Percentiles rank a stretch among this genome's conserved stretches.
Evolutionary conservation across 1,140 invertebrate species (phyloP).

Genomic region (Cherax quadricarinatus): DNA sequence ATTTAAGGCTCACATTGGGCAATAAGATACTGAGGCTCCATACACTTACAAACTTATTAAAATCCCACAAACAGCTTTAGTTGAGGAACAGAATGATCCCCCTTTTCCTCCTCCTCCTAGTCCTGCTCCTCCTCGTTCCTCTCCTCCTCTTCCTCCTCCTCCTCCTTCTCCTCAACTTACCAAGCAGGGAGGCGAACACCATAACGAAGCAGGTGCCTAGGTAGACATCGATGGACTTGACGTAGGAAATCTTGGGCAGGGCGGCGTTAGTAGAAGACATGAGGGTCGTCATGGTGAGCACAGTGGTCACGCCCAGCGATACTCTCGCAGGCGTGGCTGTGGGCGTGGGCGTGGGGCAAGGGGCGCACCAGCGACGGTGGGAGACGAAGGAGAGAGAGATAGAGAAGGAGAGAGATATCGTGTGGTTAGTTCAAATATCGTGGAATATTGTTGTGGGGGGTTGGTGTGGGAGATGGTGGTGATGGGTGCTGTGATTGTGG

Average conservation of each 20-base stretch:
- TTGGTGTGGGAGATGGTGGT: background rate
- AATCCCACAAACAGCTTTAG: too few relatives aligned
- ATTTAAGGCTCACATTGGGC: too few relatives aligned
- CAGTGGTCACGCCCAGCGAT: slow-evolving; percentile 96
- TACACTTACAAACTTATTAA: too few relatives aligned
- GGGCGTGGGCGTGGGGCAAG: background rate
- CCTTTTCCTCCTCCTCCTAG: background rate
- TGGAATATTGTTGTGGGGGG: background rate
- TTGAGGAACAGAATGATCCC: too few relatives aligned
- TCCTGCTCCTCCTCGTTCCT: background rate
- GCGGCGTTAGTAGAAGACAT: slow-evolving; percentile 99
- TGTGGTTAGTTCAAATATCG: background rate
- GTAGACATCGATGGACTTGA: slow-evolving; percentile 99
- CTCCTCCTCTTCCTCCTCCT: background rate
- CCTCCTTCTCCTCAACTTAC: background rate
- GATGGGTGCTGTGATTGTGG: background rate
- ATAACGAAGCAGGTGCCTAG: slow-evolving; percentile 98
- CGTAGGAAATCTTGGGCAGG: slow-evolving; percentile 98
- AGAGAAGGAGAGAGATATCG: background rate
- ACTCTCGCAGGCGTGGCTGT: slow-evolving; percentile 98
- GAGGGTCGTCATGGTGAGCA: slow-evolving; percentile 98
- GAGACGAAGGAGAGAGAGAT: background rate
- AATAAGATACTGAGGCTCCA: too few relatives aligned
- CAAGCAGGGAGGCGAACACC: slow-evolving; percentile 90
- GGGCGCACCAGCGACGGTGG: background rate